These are phyloP conservation scores for Hemiscyllium ocellatum DNA, from an alignment of 2,113 vertebrate species.

Conservation along the genomic window DNA sequence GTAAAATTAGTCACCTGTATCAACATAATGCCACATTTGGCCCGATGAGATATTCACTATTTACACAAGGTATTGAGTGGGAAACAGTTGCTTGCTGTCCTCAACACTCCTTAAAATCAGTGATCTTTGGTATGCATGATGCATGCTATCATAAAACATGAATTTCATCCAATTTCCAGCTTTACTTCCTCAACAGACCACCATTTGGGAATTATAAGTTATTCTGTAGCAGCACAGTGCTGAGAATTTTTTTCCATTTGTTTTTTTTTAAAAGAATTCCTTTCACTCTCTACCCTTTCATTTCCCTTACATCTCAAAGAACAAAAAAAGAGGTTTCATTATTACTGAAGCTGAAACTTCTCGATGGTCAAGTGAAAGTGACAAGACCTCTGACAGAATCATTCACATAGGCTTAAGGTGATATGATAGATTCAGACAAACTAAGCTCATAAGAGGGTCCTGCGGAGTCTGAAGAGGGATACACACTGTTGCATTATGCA, in stretches of 20 bases:
- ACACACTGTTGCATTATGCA: neutral
- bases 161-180: slow-evolving; percentile 10
- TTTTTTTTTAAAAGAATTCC: neutral
- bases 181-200: neutral
- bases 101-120: neutral
- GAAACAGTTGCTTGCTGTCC: neutral
- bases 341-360: neutral
- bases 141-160: neutral
- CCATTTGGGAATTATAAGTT: neutral
- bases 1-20: neutral
- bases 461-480: slow-evolving; percentile 13
- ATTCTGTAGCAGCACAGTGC: neutral
- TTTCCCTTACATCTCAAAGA: slow-evolving; percentile 20
- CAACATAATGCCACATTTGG: neutral
- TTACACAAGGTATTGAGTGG: neutral
- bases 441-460: neutral
- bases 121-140: neutral
- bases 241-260: neutral
- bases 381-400: slow-evolving; percentile 3
- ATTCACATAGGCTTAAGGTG: slow-evolving; percentile 36
- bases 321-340: slow-evolving; percentile 30
- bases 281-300: slow-evolving; percentile 22
- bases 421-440: slow-evolving; percentile 32
- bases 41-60: neutral
- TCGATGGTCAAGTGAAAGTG: neutral